A percentile compares a stretch with the other conserved stretches of the same genome.
phyloP scores from a whole-genome alignment of 2,113 vertebrate species.

The Nicator chloris region DNA sequence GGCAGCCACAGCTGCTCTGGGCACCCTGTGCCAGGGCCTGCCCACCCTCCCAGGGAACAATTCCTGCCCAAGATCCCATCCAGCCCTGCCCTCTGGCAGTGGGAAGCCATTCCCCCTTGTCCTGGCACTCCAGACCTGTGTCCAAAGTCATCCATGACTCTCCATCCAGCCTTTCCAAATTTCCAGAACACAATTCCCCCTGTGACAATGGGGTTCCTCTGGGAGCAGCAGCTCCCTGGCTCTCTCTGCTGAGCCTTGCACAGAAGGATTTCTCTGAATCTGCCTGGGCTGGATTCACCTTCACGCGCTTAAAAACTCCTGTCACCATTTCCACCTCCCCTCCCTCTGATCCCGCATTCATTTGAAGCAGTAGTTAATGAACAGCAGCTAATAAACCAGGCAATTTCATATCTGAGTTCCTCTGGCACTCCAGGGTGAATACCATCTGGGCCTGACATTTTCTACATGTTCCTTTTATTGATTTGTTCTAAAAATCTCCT shows the following conservation, averaged over 20 bases:
- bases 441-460: slow-evolving; percentile 65
- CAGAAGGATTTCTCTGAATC: background rate
- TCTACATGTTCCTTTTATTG: slow-evolving; percentile 56
- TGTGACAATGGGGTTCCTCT: background rate
- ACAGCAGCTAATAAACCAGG: slow-evolving; percentile 57
- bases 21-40: background rate
- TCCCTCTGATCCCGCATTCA: background rate
- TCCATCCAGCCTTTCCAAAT: background rate
- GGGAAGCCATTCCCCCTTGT: background rate
- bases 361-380: slow-evolving; percentile 50
- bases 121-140: background rate
- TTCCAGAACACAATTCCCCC: background rate
- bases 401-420: slow-evolving; percentile 59
- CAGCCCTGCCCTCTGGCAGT: fast-evolving
- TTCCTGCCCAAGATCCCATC: background rate
- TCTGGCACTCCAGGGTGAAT: slow-evolving; percentile 43
- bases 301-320: fast-evolving
- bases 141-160: background rate
- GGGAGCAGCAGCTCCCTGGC: background rate
- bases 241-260: background rate
- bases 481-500: slow-evolving; percentile 54
- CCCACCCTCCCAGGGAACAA: background rate
- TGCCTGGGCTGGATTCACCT: background rate
- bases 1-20: background rate
- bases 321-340: background rate